Conservation (phyloP, 2,888 invertebrate species). For the Catocala fraxini region DNA sequence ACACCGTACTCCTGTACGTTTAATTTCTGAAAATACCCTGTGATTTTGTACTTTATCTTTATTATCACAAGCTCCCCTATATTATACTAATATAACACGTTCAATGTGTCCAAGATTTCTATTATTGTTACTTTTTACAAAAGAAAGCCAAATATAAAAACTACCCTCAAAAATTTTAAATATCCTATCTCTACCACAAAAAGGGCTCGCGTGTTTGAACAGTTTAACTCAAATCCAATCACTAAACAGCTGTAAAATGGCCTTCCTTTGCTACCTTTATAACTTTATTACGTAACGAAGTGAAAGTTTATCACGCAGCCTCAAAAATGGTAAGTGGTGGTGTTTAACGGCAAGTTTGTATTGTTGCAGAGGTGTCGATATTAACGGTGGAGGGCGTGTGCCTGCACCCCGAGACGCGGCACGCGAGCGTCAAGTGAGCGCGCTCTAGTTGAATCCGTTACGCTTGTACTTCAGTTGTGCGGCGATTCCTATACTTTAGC, state of each 20-base stretch:
- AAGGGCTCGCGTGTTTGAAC: too few relatives aligned
- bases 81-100: too few relatives aligned
- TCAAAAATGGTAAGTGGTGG: neutral
- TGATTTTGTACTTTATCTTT: too few relatives aligned
- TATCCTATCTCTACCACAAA: too few relatives aligned
- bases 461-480: constrained; percentile 49
- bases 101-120: too few relatives aligned
- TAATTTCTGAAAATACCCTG: too few relatives aligned
- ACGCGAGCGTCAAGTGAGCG: constrained; percentile 84
- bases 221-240: too few relatives aligned
- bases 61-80: too few relatives aligned
- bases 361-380: constrained; percentile 96
- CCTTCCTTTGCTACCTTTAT: neutral
- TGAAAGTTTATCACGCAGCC: constrained; percentile 1
- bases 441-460: constrained; percentile 64
- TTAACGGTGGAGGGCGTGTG: constrained; percentile 97
- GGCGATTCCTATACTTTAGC: constrained; percentile 33
- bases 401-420: constrained; percentile 93
- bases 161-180: too few relatives aligned
- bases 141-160: too few relatives aligned
- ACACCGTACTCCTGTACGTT: too few relatives aligned
- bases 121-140: too few relatives aligned
- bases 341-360: constrained; percentile 12
- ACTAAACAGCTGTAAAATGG: neutral
- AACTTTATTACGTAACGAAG: neutral